Evolutionary conservation across 2,888 invertebrate genomes (phyloP), one percentile per base, ranked within the genome.

Genomic region (Uloborus plumipes): DNA sequence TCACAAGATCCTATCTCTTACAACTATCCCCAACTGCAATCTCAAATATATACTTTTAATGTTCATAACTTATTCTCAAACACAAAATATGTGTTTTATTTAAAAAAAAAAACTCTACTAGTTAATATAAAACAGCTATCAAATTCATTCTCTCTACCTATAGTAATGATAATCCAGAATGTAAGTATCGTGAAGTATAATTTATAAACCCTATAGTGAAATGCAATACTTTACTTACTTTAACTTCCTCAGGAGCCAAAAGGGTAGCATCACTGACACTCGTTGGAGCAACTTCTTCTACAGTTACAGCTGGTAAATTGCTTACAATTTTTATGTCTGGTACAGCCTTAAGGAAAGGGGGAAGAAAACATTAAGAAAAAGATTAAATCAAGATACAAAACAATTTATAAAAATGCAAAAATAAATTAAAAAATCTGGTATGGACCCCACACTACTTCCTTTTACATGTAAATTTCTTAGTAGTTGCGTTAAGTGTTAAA

Each of bases 251-350:
- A 0, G 99, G 98, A 20, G 98, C 98, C 85, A 98, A 90, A 53
- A 97, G 89, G 1, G 93, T 91, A 4, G 94, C 95, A 89, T 96
- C 94, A 87, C 94, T 96, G 0, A 93, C 92, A n/a, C 94, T 93
- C 9, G 95, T 91, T 0, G 98, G 98, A 0, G 97, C 96, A 11
- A 98, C 97, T 90, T 99, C 99, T 89, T 99, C 99, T 93, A 98
- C 94, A 49, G 91, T 92, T 69, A 99, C 93, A 0, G 97, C 95
- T 1, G 98, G 95, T 84, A 95, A 91, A 88, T 99, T 98, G 81
- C 93, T 94, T 7, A 99, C 92, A 82, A 99, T 94, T 90, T 94
- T 95, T 1, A 97, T 91, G 87, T 99, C 98, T 0, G 97, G 94
- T 81, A 93, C 92, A 0, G 93, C 93, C 92, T 92, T 85, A 59